Conservation (phyloP, 35 echinoderm and acorn worm species). For the Nesometra sesokonis region DNA sequence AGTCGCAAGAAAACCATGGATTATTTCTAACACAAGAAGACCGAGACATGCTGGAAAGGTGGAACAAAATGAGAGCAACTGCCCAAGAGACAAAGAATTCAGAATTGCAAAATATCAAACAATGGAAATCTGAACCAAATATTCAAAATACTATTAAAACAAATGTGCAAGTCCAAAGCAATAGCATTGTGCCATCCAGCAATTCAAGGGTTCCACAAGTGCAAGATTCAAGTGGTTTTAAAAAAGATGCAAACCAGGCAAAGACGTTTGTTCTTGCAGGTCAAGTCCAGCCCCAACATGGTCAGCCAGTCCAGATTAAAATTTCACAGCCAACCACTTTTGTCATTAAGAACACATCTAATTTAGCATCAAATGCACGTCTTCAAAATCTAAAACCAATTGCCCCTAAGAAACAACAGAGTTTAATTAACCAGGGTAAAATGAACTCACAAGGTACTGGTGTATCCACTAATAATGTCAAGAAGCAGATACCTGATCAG, state of each 20-base stretch:
- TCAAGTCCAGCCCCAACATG: neutral
- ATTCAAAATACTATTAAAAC: neutral
- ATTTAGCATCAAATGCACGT: neutral
- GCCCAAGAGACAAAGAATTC: neutral
- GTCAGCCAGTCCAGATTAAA: neutral
- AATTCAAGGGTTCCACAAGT: neutral
- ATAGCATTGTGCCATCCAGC: neutral
- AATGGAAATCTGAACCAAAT: neutral
- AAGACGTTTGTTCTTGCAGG: neutral
- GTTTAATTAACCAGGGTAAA: neutral
- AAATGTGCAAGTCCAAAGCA: neutral
- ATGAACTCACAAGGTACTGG: neutral
- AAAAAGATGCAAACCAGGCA: neutral
- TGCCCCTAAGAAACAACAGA: neutral
- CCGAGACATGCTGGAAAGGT: constrained; percentile 72
- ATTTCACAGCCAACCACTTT: neutral
- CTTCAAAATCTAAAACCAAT: neutral
- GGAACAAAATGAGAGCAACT: constrained; percentile 77
- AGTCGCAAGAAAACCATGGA: constrained; percentile 29
- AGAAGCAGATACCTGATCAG: neutral
- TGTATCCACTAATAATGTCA: neutral
- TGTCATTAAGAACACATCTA: neutral
- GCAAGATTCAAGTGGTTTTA: neutral
- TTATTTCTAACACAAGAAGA: constrained; percentile 60
- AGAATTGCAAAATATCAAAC: neutral